Conservation (phyloP, 2,113 vertebrate genomes). For the Gnathonemus echidnorhynchus region DNA sequence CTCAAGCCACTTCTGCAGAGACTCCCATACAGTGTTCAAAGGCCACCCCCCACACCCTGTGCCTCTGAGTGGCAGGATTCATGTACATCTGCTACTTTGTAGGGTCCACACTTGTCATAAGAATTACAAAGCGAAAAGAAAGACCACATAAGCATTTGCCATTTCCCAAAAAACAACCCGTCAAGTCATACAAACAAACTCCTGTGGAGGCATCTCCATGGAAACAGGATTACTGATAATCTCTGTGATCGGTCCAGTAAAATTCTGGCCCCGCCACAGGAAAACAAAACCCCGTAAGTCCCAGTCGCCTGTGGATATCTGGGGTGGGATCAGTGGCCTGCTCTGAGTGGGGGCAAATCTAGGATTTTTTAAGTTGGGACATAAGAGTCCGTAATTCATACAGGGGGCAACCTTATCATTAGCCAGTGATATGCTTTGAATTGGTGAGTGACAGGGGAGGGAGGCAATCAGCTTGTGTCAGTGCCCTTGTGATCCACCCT, state of each 20-base stretch:
- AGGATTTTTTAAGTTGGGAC: background rate
- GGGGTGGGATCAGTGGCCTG: background rate
- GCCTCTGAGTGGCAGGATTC: background rate
- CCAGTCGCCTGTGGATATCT: background rate
- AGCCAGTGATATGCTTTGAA: background rate
- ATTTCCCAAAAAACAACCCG: background rate
- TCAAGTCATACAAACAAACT: background rate
- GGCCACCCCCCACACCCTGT: background rate
- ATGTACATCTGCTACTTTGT: background rate
- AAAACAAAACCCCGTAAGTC: background rate
- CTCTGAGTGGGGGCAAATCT: background rate
- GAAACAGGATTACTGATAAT: background rate
- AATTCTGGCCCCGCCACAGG: background rate
- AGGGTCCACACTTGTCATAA: background rate
- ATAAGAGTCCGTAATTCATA: background rate
- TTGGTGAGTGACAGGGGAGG: background rate
- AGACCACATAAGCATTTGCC: background rate
- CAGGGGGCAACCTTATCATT: background rate
- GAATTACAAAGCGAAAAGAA: background rate
- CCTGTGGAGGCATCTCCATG: background rate
- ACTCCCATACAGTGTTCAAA: background rate
- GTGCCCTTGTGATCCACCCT: background rate
- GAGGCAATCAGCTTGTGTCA: background rate
- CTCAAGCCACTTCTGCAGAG: background rate
- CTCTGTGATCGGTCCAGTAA: background rate